Evolutionary conservation across 2,113 vertebrate species (phyloP).

Genomic region (Cervus canadensis): DNA sequence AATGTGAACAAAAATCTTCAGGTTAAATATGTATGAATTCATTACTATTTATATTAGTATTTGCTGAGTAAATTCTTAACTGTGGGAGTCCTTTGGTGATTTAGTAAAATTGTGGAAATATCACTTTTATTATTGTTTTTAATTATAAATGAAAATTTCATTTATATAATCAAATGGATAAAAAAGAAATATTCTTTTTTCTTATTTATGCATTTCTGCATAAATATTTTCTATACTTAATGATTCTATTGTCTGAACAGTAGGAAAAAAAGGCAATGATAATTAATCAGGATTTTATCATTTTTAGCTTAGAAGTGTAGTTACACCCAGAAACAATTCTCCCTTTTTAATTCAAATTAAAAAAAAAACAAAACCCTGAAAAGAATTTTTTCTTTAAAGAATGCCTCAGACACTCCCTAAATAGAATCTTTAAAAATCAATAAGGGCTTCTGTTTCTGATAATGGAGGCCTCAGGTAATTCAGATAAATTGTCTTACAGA

Average conservation of each 20-base stretch:
- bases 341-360: not conserved
- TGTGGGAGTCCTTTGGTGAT: not conserved
- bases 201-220: not conserved
- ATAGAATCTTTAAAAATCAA: not conserved
- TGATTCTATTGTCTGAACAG: constrained; percentile 38
- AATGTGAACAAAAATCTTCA: constrained; percentile 46
- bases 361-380: not conserved
- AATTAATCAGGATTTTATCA: not conserved
- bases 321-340: not conserved
- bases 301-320: constrained; percentile 6
- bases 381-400: not conserved
- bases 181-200: not conserved
- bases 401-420: not conserved
- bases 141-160: constrained; percentile 40
- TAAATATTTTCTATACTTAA: not conserved
- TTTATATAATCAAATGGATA: not conserved
- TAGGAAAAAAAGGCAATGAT: not conserved
- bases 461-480: not conserved
- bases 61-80: constrained; percentile 43
- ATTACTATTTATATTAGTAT: constrained; percentile 39
- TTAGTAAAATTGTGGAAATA: constrained; percentile 40
- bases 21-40: constrained; percentile 45
- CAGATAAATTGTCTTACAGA: not conserved
- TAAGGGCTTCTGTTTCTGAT: not conserved
- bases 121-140: constrained; percentile 34